A percentile compares a stretch with the other conserved stretches of the same genome.
Conservation (phyloP, 2,888 invertebrate species). For the Latrodectus hesperus region DNA sequence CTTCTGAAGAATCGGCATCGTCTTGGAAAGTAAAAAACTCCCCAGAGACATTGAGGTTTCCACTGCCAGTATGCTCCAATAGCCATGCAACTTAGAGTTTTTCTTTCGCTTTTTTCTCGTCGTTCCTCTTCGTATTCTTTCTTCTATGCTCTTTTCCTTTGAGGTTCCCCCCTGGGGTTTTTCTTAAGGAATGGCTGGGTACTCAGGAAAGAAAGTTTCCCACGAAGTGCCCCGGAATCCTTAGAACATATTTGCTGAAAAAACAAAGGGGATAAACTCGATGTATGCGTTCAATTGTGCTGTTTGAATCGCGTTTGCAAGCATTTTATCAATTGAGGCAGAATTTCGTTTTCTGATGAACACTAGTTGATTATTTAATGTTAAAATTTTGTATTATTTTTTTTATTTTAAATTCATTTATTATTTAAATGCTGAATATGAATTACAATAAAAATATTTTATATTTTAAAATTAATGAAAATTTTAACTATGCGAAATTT, state of each 20-base stretch:
- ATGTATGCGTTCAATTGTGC: background rate
- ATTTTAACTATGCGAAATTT: no score
- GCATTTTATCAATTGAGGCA: no score
- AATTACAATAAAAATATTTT: no score
- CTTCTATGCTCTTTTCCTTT: background rate
- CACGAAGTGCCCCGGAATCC: background rate
- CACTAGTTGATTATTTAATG: no score
- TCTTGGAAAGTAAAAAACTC: slow-evolving; percentile 5
- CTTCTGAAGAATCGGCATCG: background rate
- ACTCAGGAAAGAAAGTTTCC: background rate
- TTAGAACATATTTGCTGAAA: background rate
- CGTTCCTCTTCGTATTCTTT: background rate
- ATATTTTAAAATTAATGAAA: no score
- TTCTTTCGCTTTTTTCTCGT: background rate
- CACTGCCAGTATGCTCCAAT: background rate
- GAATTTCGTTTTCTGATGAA: no score
- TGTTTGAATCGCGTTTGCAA: background rate
- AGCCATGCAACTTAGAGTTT: background rate
- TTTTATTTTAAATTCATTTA: no score
- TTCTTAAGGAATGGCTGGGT: background rate
- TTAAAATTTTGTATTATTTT: no score
- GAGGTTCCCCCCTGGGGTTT: background rate
- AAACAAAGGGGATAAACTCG: background rate
- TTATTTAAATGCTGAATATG: no score
- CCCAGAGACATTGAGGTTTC: background rate